Evolutionary conservation across 2,113 vertebrate genomes (phyloP), one percentile per base, ranked within the genome.

Genomic region (Stegastes partitus): DNA sequence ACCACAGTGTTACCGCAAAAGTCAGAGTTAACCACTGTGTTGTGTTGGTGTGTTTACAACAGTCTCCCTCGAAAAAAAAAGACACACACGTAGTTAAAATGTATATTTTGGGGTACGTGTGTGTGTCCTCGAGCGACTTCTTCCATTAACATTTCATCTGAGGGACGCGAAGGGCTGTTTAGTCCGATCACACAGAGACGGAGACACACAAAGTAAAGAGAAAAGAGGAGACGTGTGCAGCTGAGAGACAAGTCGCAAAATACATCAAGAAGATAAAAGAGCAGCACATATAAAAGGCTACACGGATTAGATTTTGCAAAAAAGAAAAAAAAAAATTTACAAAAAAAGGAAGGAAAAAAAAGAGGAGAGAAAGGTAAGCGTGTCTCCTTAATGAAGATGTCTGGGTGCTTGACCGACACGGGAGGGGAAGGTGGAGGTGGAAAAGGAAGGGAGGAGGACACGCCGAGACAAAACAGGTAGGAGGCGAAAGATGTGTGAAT

Each of bases 311-410:
- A 50, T 55, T 34, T 28, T 42, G 37, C 11, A 14, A 11, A 3
- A 22, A 63, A 3, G 25, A 18, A 18, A n/a, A 34, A 28, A 68
- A 0, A 54, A 79, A 5, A 39, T 56, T 16, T 42, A 26, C 11
- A 14, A 16, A 4, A 26, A 25, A 22, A 62, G 4, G 21, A 19
- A 19, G 10, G 11, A 49, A 22, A 11, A 2, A 2, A 19, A 68
- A 51, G n/a, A 62, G 25, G 23, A n/a, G 28, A 50, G 26, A 14
- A 44, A 69, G 18, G 50, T 15, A 22, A 61, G 12, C 1, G 23
- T 37, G 51, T 69, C 47, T 68, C 25, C 47, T 78, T 77, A 59
- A 86, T 80, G 59, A 45, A 82, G 68, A 79, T 47, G 71, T 77
- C 73, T 70, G 42, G 18, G 45, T 34, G 15, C 51, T 68, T 64